Conservation (phyloP, 64 coral and sea anemone species). For the Dendronephthya gigantea region DNA sequence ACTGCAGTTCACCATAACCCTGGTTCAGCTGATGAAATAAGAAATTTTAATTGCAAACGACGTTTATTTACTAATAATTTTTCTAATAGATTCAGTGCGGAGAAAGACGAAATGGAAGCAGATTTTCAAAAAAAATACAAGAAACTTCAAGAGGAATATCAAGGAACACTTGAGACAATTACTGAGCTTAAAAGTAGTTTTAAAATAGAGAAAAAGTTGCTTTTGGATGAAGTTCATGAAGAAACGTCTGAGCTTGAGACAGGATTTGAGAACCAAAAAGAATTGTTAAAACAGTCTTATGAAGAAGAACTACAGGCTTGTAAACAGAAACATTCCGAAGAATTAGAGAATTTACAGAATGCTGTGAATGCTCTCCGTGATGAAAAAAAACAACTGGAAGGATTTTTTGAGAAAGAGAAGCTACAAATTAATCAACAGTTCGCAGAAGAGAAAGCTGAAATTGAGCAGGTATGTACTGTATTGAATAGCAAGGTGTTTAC, state of each 20-base stretch:
- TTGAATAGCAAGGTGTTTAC: too few relatives aligned
- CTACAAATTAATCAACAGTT: constrained; percentile 71
- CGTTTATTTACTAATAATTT: too few relatives aligned
- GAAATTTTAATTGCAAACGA: too few relatives aligned
- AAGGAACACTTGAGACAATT: constrained; percentile 25
- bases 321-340: constrained; percentile 58
- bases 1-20: too few relatives aligned
- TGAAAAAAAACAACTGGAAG: constrained; percentile 62
- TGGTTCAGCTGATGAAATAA: too few relatives aligned
- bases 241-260: constrained; percentile 80
- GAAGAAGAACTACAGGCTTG: constrained; percentile 42
- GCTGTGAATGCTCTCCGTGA: constrained; percentile 51
- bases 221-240: constrained; percentile 66
- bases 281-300: constrained; percentile 66
- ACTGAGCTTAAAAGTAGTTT: constrained; percentile 57
- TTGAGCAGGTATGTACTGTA: not conserved
- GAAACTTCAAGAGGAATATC: constrained; percentile 52
- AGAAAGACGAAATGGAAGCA: constrained; percentile 71
- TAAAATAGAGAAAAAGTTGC: constrained; percentile 64
- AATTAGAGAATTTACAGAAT: constrained; percentile 34
- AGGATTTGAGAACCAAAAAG: constrained; percentile 64
- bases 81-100: constrained; percentile 20
- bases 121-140: constrained; percentile 65
- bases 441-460: constrained; percentile 68
- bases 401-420: constrained; percentile 83